Evolutionary conservation across 2,113 vertebrate species (phyloP), one percentile per base, ranked within the genome.

Genomic region (Silurus asotus): DNA sequence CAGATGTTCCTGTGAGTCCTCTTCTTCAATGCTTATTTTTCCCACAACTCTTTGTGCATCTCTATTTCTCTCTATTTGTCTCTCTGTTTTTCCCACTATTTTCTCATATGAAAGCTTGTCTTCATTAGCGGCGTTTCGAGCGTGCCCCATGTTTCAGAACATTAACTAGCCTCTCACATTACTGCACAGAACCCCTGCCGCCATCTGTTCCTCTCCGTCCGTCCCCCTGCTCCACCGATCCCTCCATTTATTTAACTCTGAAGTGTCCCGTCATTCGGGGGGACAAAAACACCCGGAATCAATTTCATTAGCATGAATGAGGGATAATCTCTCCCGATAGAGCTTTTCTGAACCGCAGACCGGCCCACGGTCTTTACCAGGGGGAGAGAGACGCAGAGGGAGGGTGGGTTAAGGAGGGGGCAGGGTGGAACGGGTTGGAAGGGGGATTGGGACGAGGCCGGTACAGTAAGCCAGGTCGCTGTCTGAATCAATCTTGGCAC

Each of bases 401-500:
- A 91, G 94, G 93, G 94, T 53, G 5, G 90, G 92, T 93, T 92
- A 92, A 91, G 82, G 23, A 28, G 93, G 91, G 92, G 89, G 92
- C 92, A 92, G 93, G 94, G 94, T 13, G 1, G 91, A 37, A 37
- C 37, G 37, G 37, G 37, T 37, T 37, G 92, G 61, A 80, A 5
- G 93, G 92, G 91, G 85, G 78, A 67, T 20, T n/a, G 61, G 67
- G 80, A 53, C 13, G 0, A 17, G 69, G 58, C 94, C 93, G 93
- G 92, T 94, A 95, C 94, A 94, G 94, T 96, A 96, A 96, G 95
- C 96, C 93, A 92, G 94, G 90, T 90, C 92, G 94, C 94, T 96
- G 96, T 97, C 96, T 93, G 92, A 95, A 95, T 95, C 95, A 96
- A 96, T 97, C 95, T 95, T 95, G 95, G 94, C 96, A 96, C 96